These are phyloP conservation scores for Lophotriccus pileatus DNA, from an alignment of 2,797 vertebrate genomes.

Conservation along the genomic window DNA sequence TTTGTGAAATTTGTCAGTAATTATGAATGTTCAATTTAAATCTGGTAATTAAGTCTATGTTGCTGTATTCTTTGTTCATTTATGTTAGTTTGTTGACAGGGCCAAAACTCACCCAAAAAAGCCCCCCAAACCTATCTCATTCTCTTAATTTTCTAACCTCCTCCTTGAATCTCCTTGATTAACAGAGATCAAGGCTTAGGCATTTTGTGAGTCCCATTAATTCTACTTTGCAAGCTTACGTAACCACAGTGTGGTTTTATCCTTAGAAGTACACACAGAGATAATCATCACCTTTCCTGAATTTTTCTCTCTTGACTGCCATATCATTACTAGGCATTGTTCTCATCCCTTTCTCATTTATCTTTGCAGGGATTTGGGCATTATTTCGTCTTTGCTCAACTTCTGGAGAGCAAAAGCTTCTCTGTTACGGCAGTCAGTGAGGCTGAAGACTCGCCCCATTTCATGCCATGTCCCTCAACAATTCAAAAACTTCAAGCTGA, in stretches of 20 bases:
- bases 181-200: background rate
- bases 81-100: background rate
- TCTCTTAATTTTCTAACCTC: background rate
- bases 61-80: background rate
- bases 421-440: background rate
- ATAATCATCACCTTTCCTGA: background rate
- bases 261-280: background rate
- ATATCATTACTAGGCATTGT: background rate
- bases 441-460: background rate
- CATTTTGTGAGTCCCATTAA: background rate
- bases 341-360: background rate
- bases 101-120: background rate
- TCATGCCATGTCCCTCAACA: background rate
- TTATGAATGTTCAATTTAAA: background rate
- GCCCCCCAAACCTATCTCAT: fast-evolving
- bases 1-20: background rate
- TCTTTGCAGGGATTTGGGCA: background rate
- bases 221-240: constrained; percentile 12
- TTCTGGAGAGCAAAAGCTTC: background rate
- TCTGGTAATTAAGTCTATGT: background rate
- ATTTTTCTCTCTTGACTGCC: background rate
- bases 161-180: background rate
- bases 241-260: background rate
- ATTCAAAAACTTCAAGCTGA: background rate
- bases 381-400: background rate